Percentiles rank a stretch among this genome's conserved stretches.
phyloP scores from a whole-genome alignment of 2,113 vertebrate species.

The Myxocyprinus asiaticus region DNA sequence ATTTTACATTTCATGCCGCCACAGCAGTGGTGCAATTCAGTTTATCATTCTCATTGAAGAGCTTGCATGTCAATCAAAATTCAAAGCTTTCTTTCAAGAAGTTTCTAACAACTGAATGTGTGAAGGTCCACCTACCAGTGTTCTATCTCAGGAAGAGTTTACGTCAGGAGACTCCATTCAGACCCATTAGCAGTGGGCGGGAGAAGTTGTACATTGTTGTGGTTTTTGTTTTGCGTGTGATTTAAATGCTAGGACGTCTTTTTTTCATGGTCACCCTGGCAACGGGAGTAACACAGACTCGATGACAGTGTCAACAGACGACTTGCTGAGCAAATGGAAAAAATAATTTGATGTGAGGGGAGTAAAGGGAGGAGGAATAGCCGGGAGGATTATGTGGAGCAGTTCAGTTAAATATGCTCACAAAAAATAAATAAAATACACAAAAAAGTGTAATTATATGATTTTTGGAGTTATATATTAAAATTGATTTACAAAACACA shows the following conservation, averaged over 20 bases:
- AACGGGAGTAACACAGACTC: slow-evolving; percentile 51
- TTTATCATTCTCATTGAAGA: slow-evolving; percentile 1
- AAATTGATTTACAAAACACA: slow-evolving; percentile 19
- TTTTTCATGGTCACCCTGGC: slow-evolving; percentile 51
- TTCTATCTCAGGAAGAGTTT: slow-evolving; percentile 11
- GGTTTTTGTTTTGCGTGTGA: slow-evolving; percentile 53
- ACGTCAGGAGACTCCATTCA: slow-evolving; percentile 45
- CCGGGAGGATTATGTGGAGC: not conserved
- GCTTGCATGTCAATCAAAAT: not conserved
- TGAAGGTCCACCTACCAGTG: slow-evolving; percentile 27
- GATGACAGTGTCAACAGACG: slow-evolving; percentile 40
- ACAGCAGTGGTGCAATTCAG: not conserved
- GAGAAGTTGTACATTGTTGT: slow-evolving; percentile 53
- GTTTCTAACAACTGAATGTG: slow-evolving; percentile 27
- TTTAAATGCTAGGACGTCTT: slow-evolving; percentile 55
- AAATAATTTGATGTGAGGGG: slow-evolving; percentile 31
- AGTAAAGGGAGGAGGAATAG: not conserved
- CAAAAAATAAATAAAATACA: not conserved
- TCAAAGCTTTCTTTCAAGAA: slow-evolving; percentile 26
- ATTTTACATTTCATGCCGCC: not conserved
- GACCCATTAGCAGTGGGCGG: slow-evolving; percentile 32
- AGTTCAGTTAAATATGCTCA: not conserved
- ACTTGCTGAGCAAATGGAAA: slow-evolving; percentile 54
- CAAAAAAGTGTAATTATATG: not conserved
- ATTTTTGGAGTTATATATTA: not conserved